Percentiles rank a stretch among this genome's conserved stretches.
These are phyloP conservation scores for Zosterops pallidus DNA, from an alignment of 2,113 vertebrate species.

Conservation along the genomic window DNA sequence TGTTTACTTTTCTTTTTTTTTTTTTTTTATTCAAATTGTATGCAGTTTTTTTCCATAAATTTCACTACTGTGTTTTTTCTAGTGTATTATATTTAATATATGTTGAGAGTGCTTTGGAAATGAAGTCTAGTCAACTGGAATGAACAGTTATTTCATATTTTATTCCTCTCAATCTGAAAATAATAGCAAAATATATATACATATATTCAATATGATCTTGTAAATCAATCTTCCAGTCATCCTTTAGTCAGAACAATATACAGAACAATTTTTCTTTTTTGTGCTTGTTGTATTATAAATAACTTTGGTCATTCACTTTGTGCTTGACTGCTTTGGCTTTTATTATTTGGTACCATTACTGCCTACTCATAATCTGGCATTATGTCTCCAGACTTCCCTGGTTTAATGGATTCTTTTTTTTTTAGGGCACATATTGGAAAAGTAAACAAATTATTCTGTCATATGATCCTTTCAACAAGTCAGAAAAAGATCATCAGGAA, in stretches of 20 bases:
- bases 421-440: neutral
- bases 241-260: neutral
- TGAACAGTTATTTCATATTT: neutral
- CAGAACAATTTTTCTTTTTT: neutral
- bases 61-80: neutral
- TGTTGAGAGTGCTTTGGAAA: neutral
- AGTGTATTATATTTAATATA: neutral
- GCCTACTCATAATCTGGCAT: neutral
- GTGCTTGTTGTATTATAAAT: neutral
- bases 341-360: neutral
- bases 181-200: neutral
- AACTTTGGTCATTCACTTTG: neutral
- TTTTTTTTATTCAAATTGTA: neutral
- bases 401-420: neutral
- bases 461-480: neutral
- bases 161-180: neutral
- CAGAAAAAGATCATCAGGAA: neutral
- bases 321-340: neutral
- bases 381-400: neutral
- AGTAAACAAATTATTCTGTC: neutral
- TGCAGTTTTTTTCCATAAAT: neutral
- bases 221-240: neutral
- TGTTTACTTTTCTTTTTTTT: neutral
- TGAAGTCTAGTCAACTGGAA: neutral
- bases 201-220: neutral